These are phyloP conservation scores for Isurus oxyrinchus DNA, from an alignment of 2,113 vertebrate genomes.

Conservation along the genomic window DNA sequence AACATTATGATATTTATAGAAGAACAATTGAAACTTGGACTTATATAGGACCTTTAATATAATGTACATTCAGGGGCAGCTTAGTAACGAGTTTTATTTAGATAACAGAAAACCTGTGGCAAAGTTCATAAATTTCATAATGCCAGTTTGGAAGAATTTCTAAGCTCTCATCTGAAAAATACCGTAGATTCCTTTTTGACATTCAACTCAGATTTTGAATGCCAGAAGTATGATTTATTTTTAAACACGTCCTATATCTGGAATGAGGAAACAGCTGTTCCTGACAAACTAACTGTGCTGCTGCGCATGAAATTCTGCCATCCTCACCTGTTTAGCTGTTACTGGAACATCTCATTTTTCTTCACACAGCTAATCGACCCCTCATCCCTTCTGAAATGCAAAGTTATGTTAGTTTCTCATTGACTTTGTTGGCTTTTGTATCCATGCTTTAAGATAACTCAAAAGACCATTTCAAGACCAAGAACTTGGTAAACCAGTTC, in stretches of 20 bases:
- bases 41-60: no score
- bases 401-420: neutral
- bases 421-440: neutral
- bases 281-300: conserved; percentile 26
- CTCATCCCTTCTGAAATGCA: neutral
- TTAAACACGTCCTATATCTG: neutral
- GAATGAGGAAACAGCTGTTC: conserved; percentile 32
- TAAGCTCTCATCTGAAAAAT: neutral
- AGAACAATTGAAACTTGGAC: neutral
- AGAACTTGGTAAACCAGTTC: neutral
- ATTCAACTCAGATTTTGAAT: neutral
- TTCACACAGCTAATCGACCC: neutral
- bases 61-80: neutral
- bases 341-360: neutral
- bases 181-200: neutral
- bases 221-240: conserved; percentile 27
- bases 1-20: neutral
- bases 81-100: neutral
- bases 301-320: neutral
- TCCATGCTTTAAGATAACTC: neutral
- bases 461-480: neutral
- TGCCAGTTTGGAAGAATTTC: neutral
- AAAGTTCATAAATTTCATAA: neutral
- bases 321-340: conserved; percentile 24
- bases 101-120: neutral